phyloP scores from a whole-genome alignment of 2,888 invertebrate species.

The Ferrisia virgata region DNA sequence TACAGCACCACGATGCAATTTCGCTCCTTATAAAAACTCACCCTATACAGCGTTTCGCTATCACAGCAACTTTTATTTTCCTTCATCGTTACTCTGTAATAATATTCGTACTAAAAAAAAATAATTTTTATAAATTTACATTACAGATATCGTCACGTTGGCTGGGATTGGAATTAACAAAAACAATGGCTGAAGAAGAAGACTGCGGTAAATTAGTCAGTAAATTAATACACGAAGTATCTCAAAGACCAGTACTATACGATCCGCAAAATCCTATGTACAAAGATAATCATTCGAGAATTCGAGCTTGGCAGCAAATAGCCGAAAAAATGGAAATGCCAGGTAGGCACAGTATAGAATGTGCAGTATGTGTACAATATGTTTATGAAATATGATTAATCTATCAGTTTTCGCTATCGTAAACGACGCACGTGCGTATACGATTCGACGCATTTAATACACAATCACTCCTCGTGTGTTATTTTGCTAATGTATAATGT shows the following conservation, averaged over 20 bases:
- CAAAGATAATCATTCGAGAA: constrained; percentile 35
- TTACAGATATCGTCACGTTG: neutral
- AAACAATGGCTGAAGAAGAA: neutral
- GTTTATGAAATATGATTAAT: too few species aligned
- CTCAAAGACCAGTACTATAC: constrained; percentile 33
- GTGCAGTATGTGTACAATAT: too few species aligned
- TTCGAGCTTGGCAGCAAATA: constrained; percentile 26
- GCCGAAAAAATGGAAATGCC: constrained; percentile 32
- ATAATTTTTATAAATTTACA: neutral
- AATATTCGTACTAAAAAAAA: neutral
- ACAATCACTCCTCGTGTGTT: neutral
- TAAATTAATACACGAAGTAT: constrained; percentile 36
- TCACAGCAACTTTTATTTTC: neutral
- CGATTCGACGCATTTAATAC: neutral
- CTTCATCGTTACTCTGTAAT: neutral
- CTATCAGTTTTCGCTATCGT: too few species aligned
- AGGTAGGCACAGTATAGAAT: neutral
- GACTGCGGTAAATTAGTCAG: constrained; percentile 10
- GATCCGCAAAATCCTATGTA: constrained; percentile 35
- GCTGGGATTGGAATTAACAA: too few species aligned
- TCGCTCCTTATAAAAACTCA: neutral
- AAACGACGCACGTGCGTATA: neutral
- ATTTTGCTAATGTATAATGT: neutral
- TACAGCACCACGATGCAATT: neutral
- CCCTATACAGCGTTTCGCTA: neutral